Percentiles rank a stretch among this genome's conserved stretches.
These are phyloP conservation scores for Papilio demoleus DNA, from an alignment of 2,888 invertebrate species.

Conservation along the genomic window DNA sequence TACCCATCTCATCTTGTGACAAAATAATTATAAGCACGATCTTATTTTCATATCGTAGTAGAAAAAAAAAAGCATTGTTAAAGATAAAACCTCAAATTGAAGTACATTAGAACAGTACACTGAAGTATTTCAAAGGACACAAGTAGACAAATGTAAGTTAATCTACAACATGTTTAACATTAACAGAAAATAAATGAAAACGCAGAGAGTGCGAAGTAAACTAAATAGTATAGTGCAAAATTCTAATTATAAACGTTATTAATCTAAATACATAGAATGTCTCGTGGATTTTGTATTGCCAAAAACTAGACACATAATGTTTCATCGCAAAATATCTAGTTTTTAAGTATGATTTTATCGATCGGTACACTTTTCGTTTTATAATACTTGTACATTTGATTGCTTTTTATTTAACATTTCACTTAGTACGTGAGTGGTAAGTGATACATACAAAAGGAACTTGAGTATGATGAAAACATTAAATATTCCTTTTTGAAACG, in stretches of 20 bases:
- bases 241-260: not conserved
- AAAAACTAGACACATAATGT: not conserved
- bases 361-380: not conserved
- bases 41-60: too few species aligned
- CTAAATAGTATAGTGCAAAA: constrained; percentile 17
- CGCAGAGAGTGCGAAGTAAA: constrained; percentile 28
- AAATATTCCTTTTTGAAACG: not conserved
- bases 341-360: too few species aligned
- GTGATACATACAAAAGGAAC: not conserved
- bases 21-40: too few species aligned
- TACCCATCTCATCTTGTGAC: constrained; percentile 66
- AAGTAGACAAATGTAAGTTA: not conserved
- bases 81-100: constrained; percentile 11
- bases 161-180: constrained; percentile 16
- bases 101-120: not conserved
- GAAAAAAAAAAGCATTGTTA: too few species aligned
- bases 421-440: not conserved
- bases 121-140: constrained; percentile 14
- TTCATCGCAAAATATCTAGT: too few species aligned
- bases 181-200: constrained; percentile 8
- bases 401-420: not conserved
- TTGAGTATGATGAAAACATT: not conserved
- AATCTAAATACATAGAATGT: constrained; percentile 9
- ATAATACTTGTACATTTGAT: not conserved
- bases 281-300: not conserved